phyloP scores from a whole-genome alignment of 2,797 vertebrate genomes.

The Gouania willdenowi region DNA sequence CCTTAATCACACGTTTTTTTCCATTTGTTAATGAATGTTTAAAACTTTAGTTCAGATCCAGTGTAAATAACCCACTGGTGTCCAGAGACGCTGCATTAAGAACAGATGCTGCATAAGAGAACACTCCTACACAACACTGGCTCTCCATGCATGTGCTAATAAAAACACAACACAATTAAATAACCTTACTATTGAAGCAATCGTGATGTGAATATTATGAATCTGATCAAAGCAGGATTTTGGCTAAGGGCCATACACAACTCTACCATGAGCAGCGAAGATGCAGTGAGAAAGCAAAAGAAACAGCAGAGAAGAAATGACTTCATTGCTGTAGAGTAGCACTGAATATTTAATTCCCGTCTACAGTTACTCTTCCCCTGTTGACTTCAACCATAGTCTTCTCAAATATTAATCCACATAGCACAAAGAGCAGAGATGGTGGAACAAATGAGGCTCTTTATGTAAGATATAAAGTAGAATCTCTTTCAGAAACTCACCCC shows the following conservation, averaged over 20 bases:
- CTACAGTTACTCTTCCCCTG: conserved; percentile 12
- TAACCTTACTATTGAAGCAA: too few species aligned
- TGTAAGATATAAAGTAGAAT: conserved; percentile 1
- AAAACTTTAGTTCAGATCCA: too few species aligned
- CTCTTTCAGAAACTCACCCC: conserved; percentile 1
- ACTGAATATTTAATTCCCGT: conserved; percentile 60
- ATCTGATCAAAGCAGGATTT: too few species aligned
- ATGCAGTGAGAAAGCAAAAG: background rate
- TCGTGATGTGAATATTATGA: too few species aligned
- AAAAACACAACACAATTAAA: too few species aligned
- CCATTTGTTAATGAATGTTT: too few species aligned
- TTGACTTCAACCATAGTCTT: conserved; percentile 21
- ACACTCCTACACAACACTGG: too few species aligned
- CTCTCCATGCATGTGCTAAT: too few species aligned
- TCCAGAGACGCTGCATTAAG: too few species aligned
- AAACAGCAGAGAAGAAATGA: background rate
- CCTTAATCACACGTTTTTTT: too few species aligned
- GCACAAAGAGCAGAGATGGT: conserved; percentile 34
- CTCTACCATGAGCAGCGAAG: background rate
- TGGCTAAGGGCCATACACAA: background rate
- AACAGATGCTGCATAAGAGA: too few species aligned
- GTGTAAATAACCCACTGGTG: too few species aligned
- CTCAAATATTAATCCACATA: conserved; percentile 67
- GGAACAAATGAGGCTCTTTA: conserved; percentile 11
- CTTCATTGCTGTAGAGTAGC: conserved; percentile 19